These are phyloP conservation scores for Callyntrura sp. DNA, from an alignment of 2,888 invertebrate genomes.

Conservation along the genomic window DNA sequence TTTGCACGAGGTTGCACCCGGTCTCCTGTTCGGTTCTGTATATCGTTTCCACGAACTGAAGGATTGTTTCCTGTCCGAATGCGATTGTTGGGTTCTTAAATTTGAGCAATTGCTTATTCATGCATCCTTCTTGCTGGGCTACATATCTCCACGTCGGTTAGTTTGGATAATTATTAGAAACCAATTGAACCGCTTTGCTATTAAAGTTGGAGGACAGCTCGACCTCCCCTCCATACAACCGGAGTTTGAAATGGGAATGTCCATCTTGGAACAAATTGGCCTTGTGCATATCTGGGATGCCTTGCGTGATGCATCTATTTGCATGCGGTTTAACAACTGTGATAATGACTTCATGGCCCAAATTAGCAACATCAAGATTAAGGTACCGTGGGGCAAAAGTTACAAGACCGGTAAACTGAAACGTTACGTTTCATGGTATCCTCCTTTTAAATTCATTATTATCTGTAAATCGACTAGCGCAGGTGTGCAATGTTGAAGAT, in stretches of 20 bases:
- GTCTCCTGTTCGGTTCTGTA: neutral
- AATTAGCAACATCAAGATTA: constrained; percentile 65
- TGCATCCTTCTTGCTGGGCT: constrained; percentile 56
- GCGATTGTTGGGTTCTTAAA: constrained; percentile 62
- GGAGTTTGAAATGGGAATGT: neutral
- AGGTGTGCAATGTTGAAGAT: neutral
- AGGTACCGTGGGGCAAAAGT: neutral
- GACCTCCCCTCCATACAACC: neutral
- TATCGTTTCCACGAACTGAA: constrained; percentile 31
- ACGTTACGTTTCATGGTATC: too few relatives aligned
- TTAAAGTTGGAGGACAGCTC: neutral
- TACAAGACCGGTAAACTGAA: too few relatives aligned
- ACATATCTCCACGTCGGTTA: constrained; percentile 24
- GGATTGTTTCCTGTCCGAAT: constrained; percentile 32
- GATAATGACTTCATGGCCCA: constrained; percentile 56
- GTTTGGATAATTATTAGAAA: constrained; percentile 27
- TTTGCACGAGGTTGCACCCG: constrained; percentile 37
- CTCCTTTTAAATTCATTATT: too few relatives aligned
- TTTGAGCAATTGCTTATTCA: constrained; percentile 63
- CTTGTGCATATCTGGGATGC: constrained; percentile 55
- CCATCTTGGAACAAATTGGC: constrained; percentile 10
- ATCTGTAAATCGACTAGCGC: neutral
- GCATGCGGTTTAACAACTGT: constrained; percentile 68
- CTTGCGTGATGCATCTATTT: constrained; percentile 59
- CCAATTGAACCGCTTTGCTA: neutral